phyloP scores from a whole-genome alignment of 2,888 invertebrate genomes.

The Pseudeuparius sepicola region DNA sequence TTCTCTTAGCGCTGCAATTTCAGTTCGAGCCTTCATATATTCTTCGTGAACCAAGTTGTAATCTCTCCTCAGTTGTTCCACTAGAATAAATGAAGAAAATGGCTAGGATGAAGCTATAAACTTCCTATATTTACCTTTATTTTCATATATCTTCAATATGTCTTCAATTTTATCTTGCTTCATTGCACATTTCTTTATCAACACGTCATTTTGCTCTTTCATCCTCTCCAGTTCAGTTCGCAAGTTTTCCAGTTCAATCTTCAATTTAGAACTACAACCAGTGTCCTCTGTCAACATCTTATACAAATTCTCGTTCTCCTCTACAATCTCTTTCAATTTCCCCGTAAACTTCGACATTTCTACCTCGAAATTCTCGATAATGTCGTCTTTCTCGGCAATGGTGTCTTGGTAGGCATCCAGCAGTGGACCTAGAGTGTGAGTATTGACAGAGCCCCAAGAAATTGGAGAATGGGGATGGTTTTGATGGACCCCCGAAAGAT shows the following conservation, averaged over 20 bases:
- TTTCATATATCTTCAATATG: constrained; percentile 62
- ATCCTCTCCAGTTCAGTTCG: constrained; percentile 36
- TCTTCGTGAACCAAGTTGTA: constrained; percentile 55
- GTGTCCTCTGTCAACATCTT: constrained; percentile 42
- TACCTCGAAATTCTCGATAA: constrained; percentile 58
- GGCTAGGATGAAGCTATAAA: neutral
- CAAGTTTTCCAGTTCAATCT: constrained; percentile 37
- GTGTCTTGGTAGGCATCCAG: constrained; percentile 73
- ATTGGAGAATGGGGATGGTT: constrained; percentile 39
- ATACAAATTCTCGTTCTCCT: constrained; percentile 58
- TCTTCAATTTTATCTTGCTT: constrained; percentile 66
- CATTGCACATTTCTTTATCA: constrained; percentile 55
- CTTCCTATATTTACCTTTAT: constrained; percentile 47
- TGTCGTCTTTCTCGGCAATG: constrained; percentile 61
- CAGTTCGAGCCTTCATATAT: constrained; percentile 47
- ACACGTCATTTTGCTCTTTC: constrained; percentile 36
- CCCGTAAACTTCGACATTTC: constrained; percentile 62
- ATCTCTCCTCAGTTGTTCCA: constrained; percentile 54
- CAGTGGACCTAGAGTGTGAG: constrained; percentile 59
- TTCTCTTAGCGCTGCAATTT: constrained; percentile 49
- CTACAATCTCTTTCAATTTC: constrained; percentile 58
- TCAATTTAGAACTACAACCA: constrained; percentile 38
- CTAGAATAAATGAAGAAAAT: constrained; percentile 33
- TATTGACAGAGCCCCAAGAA: constrained; percentile 47
- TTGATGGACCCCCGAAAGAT: constrained; percentile 32